A percentile compares a stretch with the other conserved stretches of the same genome.
Conservation (phyloP, 2,888 invertebrate genomes). For the Dicroscelio sp. region DNA sequence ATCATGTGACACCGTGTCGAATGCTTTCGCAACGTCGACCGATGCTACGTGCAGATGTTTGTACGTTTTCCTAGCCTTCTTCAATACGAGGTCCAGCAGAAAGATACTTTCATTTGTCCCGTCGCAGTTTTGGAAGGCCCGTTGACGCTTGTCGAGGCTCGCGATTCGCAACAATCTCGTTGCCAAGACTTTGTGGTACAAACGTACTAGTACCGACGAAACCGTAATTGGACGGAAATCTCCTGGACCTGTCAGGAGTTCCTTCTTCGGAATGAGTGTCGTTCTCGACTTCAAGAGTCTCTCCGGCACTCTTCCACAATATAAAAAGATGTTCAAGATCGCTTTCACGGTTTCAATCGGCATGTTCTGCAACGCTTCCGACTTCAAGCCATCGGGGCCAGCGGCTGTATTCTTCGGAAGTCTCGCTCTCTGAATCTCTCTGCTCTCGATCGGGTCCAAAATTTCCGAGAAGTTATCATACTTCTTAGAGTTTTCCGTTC, state of each 20-base stretch:
- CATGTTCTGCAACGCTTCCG: too few relatives aligned
- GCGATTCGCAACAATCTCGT: conserved; percentile 13
- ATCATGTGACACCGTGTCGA: conserved; percentile 65
- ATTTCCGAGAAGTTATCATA: too few relatives aligned
- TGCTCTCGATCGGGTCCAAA: too few relatives aligned
- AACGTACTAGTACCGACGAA: not conserved
- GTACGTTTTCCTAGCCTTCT: not conserved
- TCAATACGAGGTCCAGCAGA: conserved; percentile 44
- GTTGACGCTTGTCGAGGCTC: conserved; percentile 73
- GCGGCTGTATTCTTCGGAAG: too few relatives aligned
- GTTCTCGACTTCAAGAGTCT: conserved; percentile 4
- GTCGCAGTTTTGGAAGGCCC: conserved; percentile 77
- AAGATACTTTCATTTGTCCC: conserved; percentile 78
- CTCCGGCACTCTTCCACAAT: not conserved
- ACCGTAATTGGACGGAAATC: conserved; percentile 44
- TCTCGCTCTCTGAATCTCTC: too few relatives aligned
- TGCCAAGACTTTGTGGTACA: conserved; percentile 35
- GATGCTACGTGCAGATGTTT: conserved; percentile 63
- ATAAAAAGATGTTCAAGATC: conserved; percentile 71
- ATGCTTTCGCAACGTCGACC: conserved; percentile 82
- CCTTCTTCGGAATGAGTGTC: conserved; percentile 38
- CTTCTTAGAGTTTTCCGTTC: too few relatives aligned
- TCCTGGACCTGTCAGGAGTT: not conserved
- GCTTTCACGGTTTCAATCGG: not conserved
- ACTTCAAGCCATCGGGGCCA: too few relatives aligned